Base-by-base conservation (phyloP, 1,140 invertebrate genomes). In the Drosophila oshimai region DNA sequence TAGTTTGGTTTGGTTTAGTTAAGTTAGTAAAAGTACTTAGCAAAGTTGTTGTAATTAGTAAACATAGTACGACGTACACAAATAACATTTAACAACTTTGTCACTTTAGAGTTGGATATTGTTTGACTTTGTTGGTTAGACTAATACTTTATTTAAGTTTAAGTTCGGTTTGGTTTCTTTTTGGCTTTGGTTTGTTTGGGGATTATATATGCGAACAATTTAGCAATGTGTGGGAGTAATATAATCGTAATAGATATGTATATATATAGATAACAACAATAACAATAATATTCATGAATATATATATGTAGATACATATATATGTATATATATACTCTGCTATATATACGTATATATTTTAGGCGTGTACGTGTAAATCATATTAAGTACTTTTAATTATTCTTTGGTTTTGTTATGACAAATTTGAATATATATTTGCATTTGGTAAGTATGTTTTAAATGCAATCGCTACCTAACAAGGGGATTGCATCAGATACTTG, bases 401-500 rank as follows among this genome's bases (percentile, higher is more conserved):
- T 86, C 68, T 74, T 72, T 81, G 67, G 67, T 65, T 61, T 84
- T 78, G 64, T 42, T 79, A 73, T 75, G 80, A 87, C 80, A 86
- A 86, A 87, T 86, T 90, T 78, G 78, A 76, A 89, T 88, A 89
- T 84, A 89, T 89, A 77, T 89, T 90, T 89, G 80, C 76, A 86
- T 89, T 86, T 88, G 67, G 60, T 78, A 84, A 76, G 76, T 89
- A 67, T 84, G 55, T 65, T 90, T 90, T 88, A 87, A 90, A 90
- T 91, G 90, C 90, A 91, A 91, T 92, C 92, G 91, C 93, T 97
- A 97, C 96, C 96, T 97, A 97, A 96, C 95, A 97, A 93, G 93
- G 96, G 96, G 93, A 97, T 96, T 92, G 96, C 96, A 93, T 98
- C 97, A 93, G 97, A 98, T 92, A 97, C 96, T 94, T 97, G 96